Percentiles rank a stretch among this genome's conserved stretches.
phyloP scores from a whole-genome alignment of 2,113 vertebrate genomes.

The Malurus cyaneus region DNA sequence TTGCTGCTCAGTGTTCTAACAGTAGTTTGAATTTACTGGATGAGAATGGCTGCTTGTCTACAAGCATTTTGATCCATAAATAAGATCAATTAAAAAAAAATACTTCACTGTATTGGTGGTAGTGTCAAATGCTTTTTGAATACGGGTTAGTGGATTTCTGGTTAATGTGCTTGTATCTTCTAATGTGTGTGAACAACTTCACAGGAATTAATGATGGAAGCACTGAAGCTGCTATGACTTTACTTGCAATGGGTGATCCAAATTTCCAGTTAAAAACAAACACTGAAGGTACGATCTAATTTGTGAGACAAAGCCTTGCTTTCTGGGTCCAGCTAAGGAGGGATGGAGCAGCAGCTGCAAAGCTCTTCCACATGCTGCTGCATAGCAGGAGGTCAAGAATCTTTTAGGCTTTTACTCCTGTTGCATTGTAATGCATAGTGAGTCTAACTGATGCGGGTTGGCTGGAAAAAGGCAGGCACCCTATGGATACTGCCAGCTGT shows the following conservation, averaged over 20 bases:
- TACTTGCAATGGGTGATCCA: slow-evolving; percentile 86
- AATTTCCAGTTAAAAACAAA: slow-evolving; percentile 67
- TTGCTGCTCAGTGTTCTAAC: not conserved
- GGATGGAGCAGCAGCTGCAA: not conserved
- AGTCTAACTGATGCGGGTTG: not conserved
- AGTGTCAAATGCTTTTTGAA: not conserved
- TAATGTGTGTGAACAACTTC: not conserved
- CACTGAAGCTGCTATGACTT: slow-evolving; percentile 88
- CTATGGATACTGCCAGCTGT: not conserved
- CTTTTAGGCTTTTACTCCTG: not conserved
- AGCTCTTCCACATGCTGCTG: not conserved
- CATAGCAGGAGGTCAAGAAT: not conserved
- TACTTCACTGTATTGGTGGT: not conserved
- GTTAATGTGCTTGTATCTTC: not conserved
- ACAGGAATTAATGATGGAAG: slow-evolving; percentile 81
- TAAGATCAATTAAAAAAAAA: not conserved
- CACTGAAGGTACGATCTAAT: slow-evolving; percentile 64
- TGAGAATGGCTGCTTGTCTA: not conserved
- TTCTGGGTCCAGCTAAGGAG: not conserved
- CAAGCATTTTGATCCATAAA: not conserved
- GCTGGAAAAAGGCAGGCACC: not conserved
- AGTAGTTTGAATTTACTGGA: not conserved
- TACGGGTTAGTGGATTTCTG: not conserved
- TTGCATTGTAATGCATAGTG: not conserved
- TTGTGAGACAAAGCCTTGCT: not conserved